A percentile compares a stretch with the other conserved stretches of the same genome.
Conservation (phyloP, 2,888 invertebrate species). For the Hirtodrosophila duncani region DNA sequence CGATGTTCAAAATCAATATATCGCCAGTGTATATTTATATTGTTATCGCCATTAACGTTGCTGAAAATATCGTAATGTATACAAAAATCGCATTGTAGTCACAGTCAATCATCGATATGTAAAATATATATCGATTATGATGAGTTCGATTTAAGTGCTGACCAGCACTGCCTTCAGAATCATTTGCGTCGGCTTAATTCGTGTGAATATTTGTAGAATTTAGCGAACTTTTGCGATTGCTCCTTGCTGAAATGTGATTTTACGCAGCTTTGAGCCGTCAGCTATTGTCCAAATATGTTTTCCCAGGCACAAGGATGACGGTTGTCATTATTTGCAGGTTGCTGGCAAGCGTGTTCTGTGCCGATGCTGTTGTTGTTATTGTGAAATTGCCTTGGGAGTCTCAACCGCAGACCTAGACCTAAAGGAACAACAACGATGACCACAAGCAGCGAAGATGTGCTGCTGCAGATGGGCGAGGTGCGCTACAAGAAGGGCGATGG, state of each 20-base stretch:
- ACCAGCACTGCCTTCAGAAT: too few relatives aligned
- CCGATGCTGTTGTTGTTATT: constrained; percentile 28
- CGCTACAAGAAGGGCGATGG: constrained; percentile 98
- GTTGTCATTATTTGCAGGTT: constrained; percentile 15
- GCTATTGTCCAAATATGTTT: constrained; percentile 4
- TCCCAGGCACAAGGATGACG: constrained; percentile 7
- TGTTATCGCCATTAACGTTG: too few relatives aligned
- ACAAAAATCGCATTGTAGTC: too few relatives aligned
- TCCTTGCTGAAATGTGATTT: constrained; percentile 15
- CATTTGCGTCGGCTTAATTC: too few relatives aligned
- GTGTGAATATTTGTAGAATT: too few relatives aligned
- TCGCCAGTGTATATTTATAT: too few relatives aligned
- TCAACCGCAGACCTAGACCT: constrained; percentile 9
- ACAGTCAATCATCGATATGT: too few relatives aligned
- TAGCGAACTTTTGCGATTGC: constrained; percentile 17
- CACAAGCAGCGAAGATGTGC: constrained; percentile 95
- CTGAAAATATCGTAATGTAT: too few relatives aligned
- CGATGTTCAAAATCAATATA: too few relatives aligned
- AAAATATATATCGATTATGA: too few relatives aligned
- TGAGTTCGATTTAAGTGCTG: too few relatives aligned
- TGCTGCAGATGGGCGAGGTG: constrained; percentile 94
- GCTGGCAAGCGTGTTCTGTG: too few relatives aligned
- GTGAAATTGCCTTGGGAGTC: constrained; percentile 15
- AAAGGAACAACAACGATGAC: constrained; percentile 81
- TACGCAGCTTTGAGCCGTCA: background rate